Percentiles rank a stretch among this genome's conserved stretches.
These are phyloP conservation scores for Notechis scutatus DNA, from an alignment of 2,113 vertebrate genomes.

Conservation along the genomic window DNA sequence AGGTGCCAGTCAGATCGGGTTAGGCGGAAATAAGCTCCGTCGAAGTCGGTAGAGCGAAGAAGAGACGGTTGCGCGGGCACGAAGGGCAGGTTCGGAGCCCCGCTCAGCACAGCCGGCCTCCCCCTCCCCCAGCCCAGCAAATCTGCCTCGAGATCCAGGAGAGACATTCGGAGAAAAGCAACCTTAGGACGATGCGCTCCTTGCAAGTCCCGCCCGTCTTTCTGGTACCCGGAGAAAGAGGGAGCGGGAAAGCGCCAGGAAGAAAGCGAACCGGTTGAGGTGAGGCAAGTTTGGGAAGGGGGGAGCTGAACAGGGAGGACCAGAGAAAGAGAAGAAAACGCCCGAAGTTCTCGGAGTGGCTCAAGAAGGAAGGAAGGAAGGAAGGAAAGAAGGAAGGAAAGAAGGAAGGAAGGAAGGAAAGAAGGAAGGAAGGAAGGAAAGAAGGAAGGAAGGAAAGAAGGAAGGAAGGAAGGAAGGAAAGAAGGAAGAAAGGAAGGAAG, in stretches of 20 bases:
- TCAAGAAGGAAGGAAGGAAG: not conserved
- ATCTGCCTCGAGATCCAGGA: not conserved
- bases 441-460: too few relatives aligned
- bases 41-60: not conserved
- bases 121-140: accelerated
- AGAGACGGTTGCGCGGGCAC: not conserved
- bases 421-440: too few relatives aligned
- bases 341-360: not conserved
- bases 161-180: not conserved
- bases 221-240: not conserved
- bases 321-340: not conserved
- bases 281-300: not conserved
- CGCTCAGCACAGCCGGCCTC: not conserved
- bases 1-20: not conserved
- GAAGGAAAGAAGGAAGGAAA: too few relatives aligned
- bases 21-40: not conserved
- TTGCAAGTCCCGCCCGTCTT: not conserved
- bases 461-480: too few relatives aligned
- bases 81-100: not conserved
- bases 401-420: too few relatives aligned
- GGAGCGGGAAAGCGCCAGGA: not conserved
- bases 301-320: not conserved
- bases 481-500: not conserved
- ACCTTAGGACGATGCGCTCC: not conserved
- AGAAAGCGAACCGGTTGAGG: not conserved